phyloP scores from a whole-genome alignment of 92 coral and sea anemone genomes.

The Epizoanthus ramosus region DNA sequence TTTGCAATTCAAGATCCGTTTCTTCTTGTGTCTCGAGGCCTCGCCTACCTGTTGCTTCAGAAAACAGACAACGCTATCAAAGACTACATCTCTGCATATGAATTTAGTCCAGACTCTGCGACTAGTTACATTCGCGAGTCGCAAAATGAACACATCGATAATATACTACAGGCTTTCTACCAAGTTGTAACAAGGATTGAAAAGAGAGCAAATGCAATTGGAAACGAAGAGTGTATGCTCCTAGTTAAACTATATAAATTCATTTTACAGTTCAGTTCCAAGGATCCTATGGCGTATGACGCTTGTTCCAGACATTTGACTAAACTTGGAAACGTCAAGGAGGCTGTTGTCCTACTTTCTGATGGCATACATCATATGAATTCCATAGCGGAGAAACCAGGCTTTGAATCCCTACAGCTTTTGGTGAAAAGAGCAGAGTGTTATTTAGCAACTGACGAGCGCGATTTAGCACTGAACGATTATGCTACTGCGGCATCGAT shows the following conservation, averaged over 20 bases:
- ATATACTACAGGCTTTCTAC: slow-evolving; percentile 60
- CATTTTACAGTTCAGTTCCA: slow-evolving; percentile 59
- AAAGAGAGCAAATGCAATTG: slow-evolving; percentile 10
- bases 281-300: slow-evolving; percentile 45
- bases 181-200: slow-evolving; percentile 52
- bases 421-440: slow-evolving; percentile 69
- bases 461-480: slow-evolving; percentile 65
- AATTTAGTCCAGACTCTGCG: slow-evolving; percentile 48
- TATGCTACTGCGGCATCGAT: slow-evolving; percentile 66
- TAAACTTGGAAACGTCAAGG: slow-evolving; percentile 59
- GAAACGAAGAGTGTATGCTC: slow-evolving; percentile 31
- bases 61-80: slow-evolving; percentile 57
- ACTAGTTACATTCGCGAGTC: slow-evolving; percentile 56
- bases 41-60: slow-evolving; percentile 50
- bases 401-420: slow-evolving; percentile 42
- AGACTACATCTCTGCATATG: slow-evolving; percentile 64
- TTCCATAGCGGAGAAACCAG: slow-evolving; percentile 17
- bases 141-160: slow-evolving; percentile 44
- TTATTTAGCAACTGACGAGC: slow-evolving; percentile 63
- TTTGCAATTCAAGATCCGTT: slow-evolving; percentile 44
- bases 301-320: slow-evolving; percentile 70
- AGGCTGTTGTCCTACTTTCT: slow-evolving; percentile 66
- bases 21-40: slow-evolving; percentile 65
- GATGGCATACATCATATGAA: slow-evolving; percentile 57
- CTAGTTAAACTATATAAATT: slow-evolving; percentile 63